Evolutionary conservation across 2,888 invertebrate species (phyloP), one percentile per base, ranked within the genome.

Genomic region (Opisthograptis luteolata): DNA sequence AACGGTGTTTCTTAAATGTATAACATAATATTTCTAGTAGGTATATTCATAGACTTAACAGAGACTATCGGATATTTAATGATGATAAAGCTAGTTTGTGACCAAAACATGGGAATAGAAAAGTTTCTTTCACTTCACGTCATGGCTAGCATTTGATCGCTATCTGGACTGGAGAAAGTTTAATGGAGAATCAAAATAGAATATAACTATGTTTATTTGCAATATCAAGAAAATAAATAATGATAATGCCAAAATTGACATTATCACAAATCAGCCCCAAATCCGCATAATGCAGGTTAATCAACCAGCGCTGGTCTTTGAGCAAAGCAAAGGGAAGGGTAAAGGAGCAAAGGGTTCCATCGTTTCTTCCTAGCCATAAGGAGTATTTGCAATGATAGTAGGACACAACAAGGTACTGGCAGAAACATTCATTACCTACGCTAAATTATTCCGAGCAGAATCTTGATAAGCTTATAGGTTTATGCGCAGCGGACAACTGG

Each of bases 381-480:
- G 27, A 3, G 3, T 13, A 12, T 10, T 6, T 0, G 7, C 15
- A 15, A 3, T 31, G 9, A 6, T 6, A 32, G 19, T 32, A 32
- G 19, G 15, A 7, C 20, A 20, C 3, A 6, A 6, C 6, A n/a
- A 8, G 15, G 10, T 7, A 1, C 1, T 10, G 15, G 13, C 25
- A 14, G n/a, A 17, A 32, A 15, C 40, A 42, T 31, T 45, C 17
- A 44, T 51, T 35, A 45, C 22, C 27, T 22, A 50, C 40, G 43
- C 40, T 22, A 46, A 53, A 49, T 47, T 50, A 47, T 57, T 54
- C 50, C 41, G 3, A 42, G 43, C 42, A 19, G 9, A 32, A 57
- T 57, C 57, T 44, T 24, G 54, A 54, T 51, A 57, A 45, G 48
- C 44, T 8, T 42, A 22, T 47, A 45, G 27, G 24, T 39, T 45